phyloP scores from a whole-genome alignment of 2,113 vertebrate species.

The Neodon shergylaensis region DNA sequence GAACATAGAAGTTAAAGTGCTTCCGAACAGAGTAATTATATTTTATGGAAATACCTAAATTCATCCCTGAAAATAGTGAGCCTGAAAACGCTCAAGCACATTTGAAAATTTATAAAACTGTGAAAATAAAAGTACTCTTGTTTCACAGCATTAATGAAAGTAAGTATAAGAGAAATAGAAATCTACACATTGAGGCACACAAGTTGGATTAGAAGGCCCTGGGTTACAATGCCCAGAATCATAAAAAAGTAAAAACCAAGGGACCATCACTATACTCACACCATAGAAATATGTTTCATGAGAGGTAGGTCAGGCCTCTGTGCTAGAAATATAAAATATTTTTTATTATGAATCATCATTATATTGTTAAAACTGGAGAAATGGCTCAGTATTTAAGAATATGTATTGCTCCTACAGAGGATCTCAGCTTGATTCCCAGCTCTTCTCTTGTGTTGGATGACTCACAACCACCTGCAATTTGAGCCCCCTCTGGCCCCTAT shows the following conservation, averaged over 20 bases:
- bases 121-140: neutral
- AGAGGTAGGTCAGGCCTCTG: neutral
- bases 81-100: neutral
- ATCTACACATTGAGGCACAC: too few relatives aligned
- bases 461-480: neutral
- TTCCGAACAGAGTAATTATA: neutral
- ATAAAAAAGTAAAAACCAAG: neutral
- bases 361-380: neutral
- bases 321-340: neutral
- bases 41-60: neutral
- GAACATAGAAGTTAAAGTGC: neutral
- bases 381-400: neutral
- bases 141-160: neutral
- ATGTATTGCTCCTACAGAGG: neutral
- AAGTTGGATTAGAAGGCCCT: neutral
- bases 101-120: neutral
- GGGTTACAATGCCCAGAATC: neutral
- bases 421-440: neutral
- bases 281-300: neutral
- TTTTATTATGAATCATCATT: too few relatives aligned
- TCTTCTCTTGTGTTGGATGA: neutral
- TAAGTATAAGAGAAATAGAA: neutral
- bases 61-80: neutral
- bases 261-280: neutral
- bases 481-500: neutral